Evolutionary conservation across 2,113 vertebrate species (phyloP).

Genomic region (Catharus fuscescens): DNA sequence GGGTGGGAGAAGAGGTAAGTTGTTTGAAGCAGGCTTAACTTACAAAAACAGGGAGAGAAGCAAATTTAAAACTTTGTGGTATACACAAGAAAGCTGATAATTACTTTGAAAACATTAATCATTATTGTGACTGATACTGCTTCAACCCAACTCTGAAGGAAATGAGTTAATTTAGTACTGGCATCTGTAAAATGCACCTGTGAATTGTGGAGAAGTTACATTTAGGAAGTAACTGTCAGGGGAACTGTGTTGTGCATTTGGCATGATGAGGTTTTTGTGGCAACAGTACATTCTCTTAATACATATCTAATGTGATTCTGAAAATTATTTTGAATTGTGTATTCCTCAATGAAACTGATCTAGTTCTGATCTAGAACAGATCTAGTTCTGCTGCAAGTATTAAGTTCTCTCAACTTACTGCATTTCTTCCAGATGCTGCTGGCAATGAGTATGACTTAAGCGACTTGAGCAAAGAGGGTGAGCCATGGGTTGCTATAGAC

Average conservation of each 20-base stretch:
- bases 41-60: not conserved
- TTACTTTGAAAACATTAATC: not conserved
- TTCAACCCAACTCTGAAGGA: not conserved
- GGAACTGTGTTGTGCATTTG: not conserved
- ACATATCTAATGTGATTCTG: not conserved
- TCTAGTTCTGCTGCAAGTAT: not conserved
- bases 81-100: not conserved
- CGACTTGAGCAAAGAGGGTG: conserved; percentile 78
- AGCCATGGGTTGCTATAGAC: conserved; percentile 87
- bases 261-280: not conserved
- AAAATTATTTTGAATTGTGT: not conserved
- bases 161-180: not conserved
- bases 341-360: not conserved
- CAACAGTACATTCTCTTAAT: not conserved
- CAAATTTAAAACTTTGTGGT: not conserved
- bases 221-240: not conserved
- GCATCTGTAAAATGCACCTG: not conserved
- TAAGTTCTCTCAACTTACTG: not conserved
- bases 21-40: not conserved
- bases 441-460: conserved; percentile 93
- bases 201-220: not conserved
- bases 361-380: accelerated
- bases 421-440: conserved; percentile 77
- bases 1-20: not conserved
- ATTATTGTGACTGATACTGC: not conserved